phyloP scores from a whole-genome alignment of 2,113 vertebrate genomes.

The Aptenodytes patagonicus region DNA sequence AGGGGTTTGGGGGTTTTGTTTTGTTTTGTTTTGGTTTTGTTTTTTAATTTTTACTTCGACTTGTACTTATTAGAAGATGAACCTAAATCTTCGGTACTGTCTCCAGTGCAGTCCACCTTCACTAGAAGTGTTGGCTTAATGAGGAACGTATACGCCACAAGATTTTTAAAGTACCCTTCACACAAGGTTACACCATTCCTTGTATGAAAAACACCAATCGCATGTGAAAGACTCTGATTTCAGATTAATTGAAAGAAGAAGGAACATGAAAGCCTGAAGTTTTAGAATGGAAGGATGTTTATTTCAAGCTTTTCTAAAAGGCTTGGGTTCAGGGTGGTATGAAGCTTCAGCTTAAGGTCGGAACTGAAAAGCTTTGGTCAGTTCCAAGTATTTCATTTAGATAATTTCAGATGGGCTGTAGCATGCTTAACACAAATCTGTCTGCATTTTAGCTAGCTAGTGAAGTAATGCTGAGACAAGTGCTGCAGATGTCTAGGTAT shows the following conservation, averaged over 20 bases:
- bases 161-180: not conserved
- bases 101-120: not conserved
- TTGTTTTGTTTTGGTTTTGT: accelerated
- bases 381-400: not conserved
- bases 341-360: not conserved
- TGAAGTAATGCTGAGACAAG: not conserved
- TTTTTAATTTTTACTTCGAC: not conserved
- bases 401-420: not conserved
- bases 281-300: not conserved
- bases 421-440: not conserved
- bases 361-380: not conserved
- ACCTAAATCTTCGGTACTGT: not conserved
- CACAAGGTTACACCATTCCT: not conserved
- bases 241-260: not conserved
- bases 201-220: not conserved
- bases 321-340: not conserved
- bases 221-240: not conserved
- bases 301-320: not conserved
- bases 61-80: not conserved
- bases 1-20: accelerated
- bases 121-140: not conserved
- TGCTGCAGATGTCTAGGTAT: not conserved
- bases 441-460: not conserved
- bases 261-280: not conserved
- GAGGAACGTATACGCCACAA: not conserved